Evolutionary conservation across 1,140 invertebrate species (phyloP).

Genomic region (Sinella curviseta): DNA sequence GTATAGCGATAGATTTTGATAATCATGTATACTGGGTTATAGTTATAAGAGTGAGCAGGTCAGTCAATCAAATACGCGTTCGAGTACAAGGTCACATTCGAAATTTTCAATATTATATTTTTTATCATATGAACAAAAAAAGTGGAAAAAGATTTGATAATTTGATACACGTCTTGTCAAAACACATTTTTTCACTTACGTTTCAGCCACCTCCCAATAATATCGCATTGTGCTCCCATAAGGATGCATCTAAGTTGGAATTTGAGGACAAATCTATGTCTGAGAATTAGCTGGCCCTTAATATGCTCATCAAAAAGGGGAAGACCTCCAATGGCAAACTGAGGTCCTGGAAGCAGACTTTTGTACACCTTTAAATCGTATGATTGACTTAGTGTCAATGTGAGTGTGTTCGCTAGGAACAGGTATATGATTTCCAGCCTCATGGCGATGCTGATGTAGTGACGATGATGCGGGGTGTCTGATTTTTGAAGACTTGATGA

Average conservation of each 20-base stretch:
- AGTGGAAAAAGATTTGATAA: no score
- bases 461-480: no score
- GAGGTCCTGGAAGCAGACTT: constrained; percentile 26
- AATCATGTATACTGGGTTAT: no score
- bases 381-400: neutral
- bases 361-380: constrained; percentile 10
- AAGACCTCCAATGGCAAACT: constrained; percentile 29
- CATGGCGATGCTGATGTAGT: no score
- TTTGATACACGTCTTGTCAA: no score
- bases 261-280: constrained; percentile 35
- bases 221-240: constrained; percentile 16
- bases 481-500: no score
- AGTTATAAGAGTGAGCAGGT: no score
- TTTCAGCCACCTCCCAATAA: constrained; percentile 37
- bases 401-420: constrained; percentile 12
- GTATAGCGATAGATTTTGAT: no score
- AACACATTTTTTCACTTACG: constrained; percentile 26
- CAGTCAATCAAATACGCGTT: no score
- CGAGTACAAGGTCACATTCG: no score
- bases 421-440: neutral
- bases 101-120: no score
- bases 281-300: constrained; percentile 27
- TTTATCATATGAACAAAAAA: no score
- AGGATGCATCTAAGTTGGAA: constrained; percentile 36
- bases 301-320: constrained; percentile 38